Conservation (phyloP, 2,888 invertebrate genomes). For the Polydrusus pterygomalis region DNA sequence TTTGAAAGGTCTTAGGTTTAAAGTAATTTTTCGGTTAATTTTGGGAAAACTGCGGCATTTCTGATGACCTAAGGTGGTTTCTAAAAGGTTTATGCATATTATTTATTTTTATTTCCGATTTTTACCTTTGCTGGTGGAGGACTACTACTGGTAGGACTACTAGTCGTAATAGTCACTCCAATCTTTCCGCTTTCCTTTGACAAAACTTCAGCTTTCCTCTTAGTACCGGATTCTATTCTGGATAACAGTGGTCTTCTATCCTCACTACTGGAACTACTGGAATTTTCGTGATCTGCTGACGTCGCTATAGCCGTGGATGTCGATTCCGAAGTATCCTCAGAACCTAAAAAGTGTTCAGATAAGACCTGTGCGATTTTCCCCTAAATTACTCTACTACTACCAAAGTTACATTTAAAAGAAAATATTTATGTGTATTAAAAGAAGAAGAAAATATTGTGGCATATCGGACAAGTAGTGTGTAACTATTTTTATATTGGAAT, state of each 20-base stretch:
- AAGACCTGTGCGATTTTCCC: no score
- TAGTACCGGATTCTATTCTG: constrained; percentile 73
- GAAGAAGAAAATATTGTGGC: no score
- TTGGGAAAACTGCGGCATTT: no score
- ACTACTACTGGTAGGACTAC: constrained; percentile 73
- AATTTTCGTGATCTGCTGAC: constrained; percentile 73
- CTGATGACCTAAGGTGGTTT: no score
- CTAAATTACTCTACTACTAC: no score
- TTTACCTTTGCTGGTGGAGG: constrained; percentile 72
- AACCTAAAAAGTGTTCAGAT: constrained; percentile 39
- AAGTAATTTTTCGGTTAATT: no score
- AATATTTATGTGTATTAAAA: no score
- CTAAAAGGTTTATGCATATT: no score
- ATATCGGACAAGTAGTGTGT: no score
- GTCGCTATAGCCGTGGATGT: constrained; percentile 57
- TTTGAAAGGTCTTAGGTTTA: no score
- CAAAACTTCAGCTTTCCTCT: constrained; percentile 90
- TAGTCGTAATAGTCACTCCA: constrained; percentile 91
- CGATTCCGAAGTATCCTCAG: constrained; percentile 53
- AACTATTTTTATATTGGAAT: no score
- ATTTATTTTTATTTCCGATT: not conserved
- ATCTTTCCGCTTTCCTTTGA: constrained; percentile 92
- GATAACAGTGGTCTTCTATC: constrained; percentile 76
- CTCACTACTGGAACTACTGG: constrained; percentile 77
- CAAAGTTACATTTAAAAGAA: no score